Percentiles rank a stretch among this genome's conserved stretches.
phyloP scores from a whole-genome alignment of 2,888 invertebrate genomes.

The Steinernema hermaphroditum region DNA sequence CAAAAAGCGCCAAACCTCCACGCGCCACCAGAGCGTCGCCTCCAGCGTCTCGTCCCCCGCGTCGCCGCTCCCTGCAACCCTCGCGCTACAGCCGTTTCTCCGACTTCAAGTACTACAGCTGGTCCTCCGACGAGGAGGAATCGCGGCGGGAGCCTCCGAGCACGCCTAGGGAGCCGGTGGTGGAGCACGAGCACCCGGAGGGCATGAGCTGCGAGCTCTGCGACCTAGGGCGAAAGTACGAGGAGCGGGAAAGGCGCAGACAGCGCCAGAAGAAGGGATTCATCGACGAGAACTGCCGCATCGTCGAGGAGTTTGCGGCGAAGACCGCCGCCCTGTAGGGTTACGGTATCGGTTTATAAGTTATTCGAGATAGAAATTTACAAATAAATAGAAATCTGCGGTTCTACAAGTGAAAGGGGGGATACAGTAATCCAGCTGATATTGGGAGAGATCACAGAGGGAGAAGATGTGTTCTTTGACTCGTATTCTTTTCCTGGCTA shows the following conservation, averaged over 20 bases:
- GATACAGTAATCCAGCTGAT: not conserved
- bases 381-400: constrained; percentile 34
- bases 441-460: constrained; percentile 8
- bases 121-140: constrained; percentile 32
- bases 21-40: no score
- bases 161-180: not conserved
- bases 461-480: constrained; percentile 2
- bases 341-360: not conserved
- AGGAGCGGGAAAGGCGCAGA: constrained; percentile 26
- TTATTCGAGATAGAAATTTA: constrained; percentile 21
- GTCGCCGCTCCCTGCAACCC: no score
- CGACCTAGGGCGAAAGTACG: constrained; percentile 29
- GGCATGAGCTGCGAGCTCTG: constrained; percentile 31
- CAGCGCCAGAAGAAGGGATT: not conserved
- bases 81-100: constrained; percentile 33
- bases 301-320: constrained; percentile 36
- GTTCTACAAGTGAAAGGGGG: constrained; percentile 34
- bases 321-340: not conserved
- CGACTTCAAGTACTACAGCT: constrained; percentile 35
- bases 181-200: not conserved
- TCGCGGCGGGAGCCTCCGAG: not conserved
- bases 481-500: not conserved
- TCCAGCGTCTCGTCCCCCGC: no score
- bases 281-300: not conserved
- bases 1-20: not conserved